A percentile compares a stretch with the other conserved stretches of the same genome.
Conservation (phyloP, 2,113 vertebrate species). For the Natator depressus region DNA sequence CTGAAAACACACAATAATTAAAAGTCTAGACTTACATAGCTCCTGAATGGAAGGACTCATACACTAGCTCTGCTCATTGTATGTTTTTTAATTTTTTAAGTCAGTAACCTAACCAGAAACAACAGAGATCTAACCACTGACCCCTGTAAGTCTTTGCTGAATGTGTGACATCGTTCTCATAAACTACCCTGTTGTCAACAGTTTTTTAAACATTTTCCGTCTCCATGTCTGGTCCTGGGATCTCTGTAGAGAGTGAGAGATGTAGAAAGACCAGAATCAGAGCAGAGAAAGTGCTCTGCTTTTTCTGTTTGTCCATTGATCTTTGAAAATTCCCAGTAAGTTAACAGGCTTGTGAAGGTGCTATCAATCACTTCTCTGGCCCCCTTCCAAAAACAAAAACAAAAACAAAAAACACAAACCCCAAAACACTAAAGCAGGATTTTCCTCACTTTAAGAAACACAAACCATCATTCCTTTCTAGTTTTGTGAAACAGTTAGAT, state of each 20-base stretch:
- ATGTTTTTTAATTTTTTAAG: neutral
- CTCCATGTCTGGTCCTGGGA: neutral
- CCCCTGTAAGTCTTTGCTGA: neutral
- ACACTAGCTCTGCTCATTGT: neutral
- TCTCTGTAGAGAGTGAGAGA: neutral
- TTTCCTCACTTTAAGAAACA: neutral
- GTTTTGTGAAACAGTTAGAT: conserved; percentile 1
- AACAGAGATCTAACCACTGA: neutral
- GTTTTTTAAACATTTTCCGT: neutral
- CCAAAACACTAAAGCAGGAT: neutral
- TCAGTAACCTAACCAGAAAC: neutral
- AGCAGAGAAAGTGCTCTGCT: conserved; percentile 7
- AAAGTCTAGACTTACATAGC: neutral
- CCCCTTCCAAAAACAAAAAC: neutral
- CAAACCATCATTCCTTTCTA: neutral
- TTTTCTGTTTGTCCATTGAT: neutral
- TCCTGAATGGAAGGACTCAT: neutral
- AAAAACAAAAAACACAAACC: neutral
- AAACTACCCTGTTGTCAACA: neutral
- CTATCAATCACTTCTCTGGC: neutral
- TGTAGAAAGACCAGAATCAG: neutral
- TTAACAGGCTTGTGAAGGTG: neutral
- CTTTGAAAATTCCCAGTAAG: conserved; percentile 12
- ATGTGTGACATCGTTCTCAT: neutral
- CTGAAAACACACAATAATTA: neutral